phyloP scores from a whole-genome alignment of 64 coral and sea anemone genomes.

The Stylophora pistillata region DNA sequence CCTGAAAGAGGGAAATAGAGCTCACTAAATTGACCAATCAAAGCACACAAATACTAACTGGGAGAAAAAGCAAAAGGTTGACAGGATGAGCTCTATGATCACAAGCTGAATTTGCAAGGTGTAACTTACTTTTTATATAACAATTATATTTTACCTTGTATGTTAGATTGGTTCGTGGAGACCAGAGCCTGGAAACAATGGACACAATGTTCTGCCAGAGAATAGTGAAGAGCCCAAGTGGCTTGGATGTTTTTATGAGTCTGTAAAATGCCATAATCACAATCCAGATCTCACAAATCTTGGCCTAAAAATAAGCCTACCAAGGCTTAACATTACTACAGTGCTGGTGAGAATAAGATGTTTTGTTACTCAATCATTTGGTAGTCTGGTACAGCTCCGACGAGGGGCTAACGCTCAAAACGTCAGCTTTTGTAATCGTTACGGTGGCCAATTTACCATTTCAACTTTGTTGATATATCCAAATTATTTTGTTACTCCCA shows the following conservation, averaged over 20 bases:
- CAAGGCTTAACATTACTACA: conserved; percentile 27
- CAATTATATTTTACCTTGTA: not conserved
- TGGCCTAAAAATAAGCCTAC: not conserved
- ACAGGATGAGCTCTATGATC: not conserved
- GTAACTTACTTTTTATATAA: not conserved
- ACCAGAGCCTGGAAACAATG: conserved; percentile 11
- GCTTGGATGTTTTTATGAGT: conserved; percentile 44
- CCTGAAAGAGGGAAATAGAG: no score
- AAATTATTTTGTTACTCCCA: no score
- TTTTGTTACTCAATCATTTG: not conserved
- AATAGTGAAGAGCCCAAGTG: conserved; percentile 28
- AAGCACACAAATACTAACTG: no score
- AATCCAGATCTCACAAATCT: conserved; percentile 21
- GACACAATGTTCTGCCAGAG: not conserved
- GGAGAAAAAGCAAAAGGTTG: not conserved
- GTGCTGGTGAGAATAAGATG: conserved; percentile 35
- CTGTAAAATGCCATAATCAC: conserved; percentile 65
- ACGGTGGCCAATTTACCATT: no score
- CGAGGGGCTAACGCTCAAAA: no score
- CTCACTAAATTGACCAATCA: no score
- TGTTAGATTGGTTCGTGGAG: conserved; percentile 44
- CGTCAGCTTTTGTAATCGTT: no score
- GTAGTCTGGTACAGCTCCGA: not conserved
- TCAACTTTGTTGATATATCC: no score
- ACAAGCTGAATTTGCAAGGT: not conserved